phyloP scores from a whole-genome alignment of 2,797 vertebrate genomes.

The Phrynocephalus forsythii region DNA sequence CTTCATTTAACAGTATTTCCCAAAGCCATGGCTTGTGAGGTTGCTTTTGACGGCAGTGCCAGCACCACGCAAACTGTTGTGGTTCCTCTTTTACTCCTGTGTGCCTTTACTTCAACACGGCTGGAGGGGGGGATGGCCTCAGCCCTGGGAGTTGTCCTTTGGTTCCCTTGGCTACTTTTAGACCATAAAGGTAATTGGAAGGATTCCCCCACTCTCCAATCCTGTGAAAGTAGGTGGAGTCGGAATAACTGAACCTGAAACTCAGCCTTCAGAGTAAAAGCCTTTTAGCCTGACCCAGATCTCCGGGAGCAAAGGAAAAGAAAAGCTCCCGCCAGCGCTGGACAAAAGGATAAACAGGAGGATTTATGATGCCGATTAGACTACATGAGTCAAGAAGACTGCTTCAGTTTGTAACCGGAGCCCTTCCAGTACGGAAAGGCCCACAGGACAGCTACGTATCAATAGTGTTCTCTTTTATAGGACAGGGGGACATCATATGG shows the following conservation, averaged over 20 bases:
- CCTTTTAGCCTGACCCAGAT: slow-evolving; percentile 48
- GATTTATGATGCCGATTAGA: slow-evolving; percentile 19
- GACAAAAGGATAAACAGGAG: slow-evolving; percentile 25
- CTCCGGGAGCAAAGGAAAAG: slow-evolving; percentile 5
- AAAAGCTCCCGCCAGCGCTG: not conserved
- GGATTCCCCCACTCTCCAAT: slow-evolving; percentile 40
- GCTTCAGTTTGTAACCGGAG: not conserved
- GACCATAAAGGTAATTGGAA: slow-evolving; percentile 56
- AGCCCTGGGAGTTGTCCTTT: slow-evolving; percentile 29
- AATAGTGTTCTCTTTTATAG: not conserved
- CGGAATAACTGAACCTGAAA: slow-evolving; percentile 44
- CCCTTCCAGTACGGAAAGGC: not conserved
- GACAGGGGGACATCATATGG: not conserved
- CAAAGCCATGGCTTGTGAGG: not conserved
- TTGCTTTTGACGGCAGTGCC: not conserved
- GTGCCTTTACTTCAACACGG: not conserved
- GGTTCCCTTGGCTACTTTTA: slow-evolving; percentile 51
- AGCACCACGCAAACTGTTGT: not conserved
- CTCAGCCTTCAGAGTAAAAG: slow-evolving; percentile 52
- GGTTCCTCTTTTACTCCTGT: not conserved
- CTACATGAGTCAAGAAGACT: not conserved
- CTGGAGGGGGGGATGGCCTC: not conserved
- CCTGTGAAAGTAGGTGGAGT: slow-evolving; percentile 48
- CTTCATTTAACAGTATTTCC: not conserved
- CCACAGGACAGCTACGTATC: not conserved